Evolutionary conservation across 1,140 invertebrate species (phyloP).

Genomic region (Chionoecetes opilio): DNA sequence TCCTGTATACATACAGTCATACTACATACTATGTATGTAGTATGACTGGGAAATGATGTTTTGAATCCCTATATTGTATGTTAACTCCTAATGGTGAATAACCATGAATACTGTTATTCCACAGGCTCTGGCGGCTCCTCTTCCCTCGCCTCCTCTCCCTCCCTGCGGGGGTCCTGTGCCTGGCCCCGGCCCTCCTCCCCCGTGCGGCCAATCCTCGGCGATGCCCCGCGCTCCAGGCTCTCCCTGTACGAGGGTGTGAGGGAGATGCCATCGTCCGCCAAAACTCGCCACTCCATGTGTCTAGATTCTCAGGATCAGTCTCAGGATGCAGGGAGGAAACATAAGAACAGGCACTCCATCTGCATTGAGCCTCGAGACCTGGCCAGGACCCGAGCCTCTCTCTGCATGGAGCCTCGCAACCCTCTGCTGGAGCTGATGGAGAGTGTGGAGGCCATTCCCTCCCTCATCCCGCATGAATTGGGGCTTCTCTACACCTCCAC

Average conservation of each 20-base stretch:
- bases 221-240: constrained; percentile 68
- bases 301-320: constrained; percentile 61
- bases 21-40: too few relatives aligned
- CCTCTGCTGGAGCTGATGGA: constrained; percentile 73
- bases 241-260: constrained; percentile 69
- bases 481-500: constrained; percentile 34
- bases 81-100: not conserved
- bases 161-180: constrained; percentile 72
- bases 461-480: constrained; percentile 52
- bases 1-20: too few relatives aligned
- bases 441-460: constrained; percentile 73
- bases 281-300: constrained; percentile 66
- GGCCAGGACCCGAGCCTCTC: constrained; percentile 70
- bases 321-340: constrained; percentile 53
- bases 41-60: too few relatives aligned
- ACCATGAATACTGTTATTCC: not conserved
- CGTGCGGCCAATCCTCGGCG: constrained; percentile 61
- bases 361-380: constrained; percentile 72
- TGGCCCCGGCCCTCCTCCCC: constrained; percentile 73
- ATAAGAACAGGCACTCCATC: constrained; percentile 73
- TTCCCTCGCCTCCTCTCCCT: constrained; percentile 69
- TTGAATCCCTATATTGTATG: too few relatives aligned
- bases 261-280: constrained; percentile 64
- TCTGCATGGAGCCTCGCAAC: constrained; percentile 72
- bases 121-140: constrained; percentile 73